These are phyloP conservation scores for Plebejus argus DNA, from an alignment of 2,888 invertebrate genomes.

Conservation along the genomic window DNA sequence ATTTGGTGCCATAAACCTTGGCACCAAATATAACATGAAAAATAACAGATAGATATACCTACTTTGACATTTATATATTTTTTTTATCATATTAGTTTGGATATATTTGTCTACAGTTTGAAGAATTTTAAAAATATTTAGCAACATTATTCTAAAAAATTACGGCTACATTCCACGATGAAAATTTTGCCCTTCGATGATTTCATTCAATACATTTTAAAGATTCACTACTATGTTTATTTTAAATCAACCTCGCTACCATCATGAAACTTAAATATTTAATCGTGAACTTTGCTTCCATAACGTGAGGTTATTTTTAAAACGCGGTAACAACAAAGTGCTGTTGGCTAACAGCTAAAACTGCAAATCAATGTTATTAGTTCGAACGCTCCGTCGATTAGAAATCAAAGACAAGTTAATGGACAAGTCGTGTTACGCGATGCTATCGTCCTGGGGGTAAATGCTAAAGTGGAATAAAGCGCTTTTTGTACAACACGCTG, in stretches of 20 bases:
- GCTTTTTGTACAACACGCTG: constrained; percentile 12
- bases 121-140: no score
- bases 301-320: not conserved
- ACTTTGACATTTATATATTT: no score
- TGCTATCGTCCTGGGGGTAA: constrained; percentile 47
- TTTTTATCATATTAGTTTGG: no score
- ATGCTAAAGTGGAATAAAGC: constrained; percentile 26
- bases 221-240: not conserved
- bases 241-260: not conserved
- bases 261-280: no score
- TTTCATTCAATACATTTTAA: not conserved
- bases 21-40: no score
- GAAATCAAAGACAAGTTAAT: constrained; percentile 51
- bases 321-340: not conserved
- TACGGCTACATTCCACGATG: no score
- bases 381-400: constrained; percentile 36
- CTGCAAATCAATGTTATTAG: constrained; percentile 29
- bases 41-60: no score
- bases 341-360: not conserved
- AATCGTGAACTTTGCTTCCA: not conserved
- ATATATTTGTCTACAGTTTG: no score
- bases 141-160: no score
- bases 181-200: no score
- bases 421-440: constrained; percentile 57
- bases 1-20: no score